Evolutionary conservation across 2,113 vertebrate species (phyloP).

Genomic region (Melanostigma gelatinosum): DNA sequence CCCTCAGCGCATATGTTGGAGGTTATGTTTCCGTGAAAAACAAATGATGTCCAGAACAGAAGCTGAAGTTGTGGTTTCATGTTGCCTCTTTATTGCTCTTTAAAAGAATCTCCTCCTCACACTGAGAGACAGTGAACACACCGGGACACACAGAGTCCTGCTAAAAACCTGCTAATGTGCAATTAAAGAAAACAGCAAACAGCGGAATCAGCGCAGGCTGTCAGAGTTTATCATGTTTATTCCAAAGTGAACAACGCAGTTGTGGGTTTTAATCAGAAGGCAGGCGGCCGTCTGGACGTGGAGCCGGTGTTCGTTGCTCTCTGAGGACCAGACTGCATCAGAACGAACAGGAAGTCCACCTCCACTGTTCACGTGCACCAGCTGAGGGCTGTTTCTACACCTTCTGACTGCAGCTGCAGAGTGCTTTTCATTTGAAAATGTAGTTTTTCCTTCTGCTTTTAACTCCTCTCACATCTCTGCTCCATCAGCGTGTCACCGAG

Average conservation of each 20-base stretch:
- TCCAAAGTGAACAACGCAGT: slow-evolving; percentile 1
- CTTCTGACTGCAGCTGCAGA: neutral
- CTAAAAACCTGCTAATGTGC: slow-evolving; percentile 28
- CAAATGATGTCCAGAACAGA: too few relatives aligned
- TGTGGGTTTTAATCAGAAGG: slow-evolving; percentile 47
- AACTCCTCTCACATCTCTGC: neutral
- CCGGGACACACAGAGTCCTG: neutral
- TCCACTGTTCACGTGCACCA: neutral
- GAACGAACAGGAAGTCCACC: neutral
- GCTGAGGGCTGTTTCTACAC: neutral
- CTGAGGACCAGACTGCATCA: neutral
- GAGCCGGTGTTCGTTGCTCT: neutral
- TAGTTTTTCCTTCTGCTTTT: neutral
- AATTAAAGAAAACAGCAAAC: slow-evolving; percentile 38
- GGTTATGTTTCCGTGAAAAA: too few relatives aligned
- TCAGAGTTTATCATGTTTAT: slow-evolving; percentile 43
- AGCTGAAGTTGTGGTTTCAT: neutral
- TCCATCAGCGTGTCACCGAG: neutral
- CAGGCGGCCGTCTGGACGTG: neutral
- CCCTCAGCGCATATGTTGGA: too few relatives aligned
- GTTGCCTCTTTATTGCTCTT: neutral
- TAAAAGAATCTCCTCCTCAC: neutral
- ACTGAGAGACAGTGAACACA: too few relatives aligned
- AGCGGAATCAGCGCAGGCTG: slow-evolving; percentile 21
- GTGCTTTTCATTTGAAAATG: neutral